A percentile compares a stretch with the other conserved stretches of the same genome.
Conservation (phyloP, 2,797 vertebrate genomes). For the Melanotaenia boesemani region DNA sequence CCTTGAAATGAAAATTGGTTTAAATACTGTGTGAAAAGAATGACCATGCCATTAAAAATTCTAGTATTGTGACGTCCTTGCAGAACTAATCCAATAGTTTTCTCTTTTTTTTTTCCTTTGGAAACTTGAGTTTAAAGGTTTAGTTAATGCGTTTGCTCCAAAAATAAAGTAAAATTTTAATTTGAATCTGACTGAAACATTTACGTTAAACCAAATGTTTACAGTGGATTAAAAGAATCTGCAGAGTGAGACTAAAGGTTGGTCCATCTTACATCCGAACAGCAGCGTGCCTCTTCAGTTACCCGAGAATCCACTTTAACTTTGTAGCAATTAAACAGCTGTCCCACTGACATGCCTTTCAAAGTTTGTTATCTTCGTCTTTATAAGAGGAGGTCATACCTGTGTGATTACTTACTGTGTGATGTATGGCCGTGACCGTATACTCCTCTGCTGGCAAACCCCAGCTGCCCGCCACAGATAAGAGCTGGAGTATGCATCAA, state of each 20-base stretch:
- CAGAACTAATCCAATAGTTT: too few species aligned
- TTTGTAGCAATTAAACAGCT: slow-evolving; percentile 57
- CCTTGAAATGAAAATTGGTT: too few species aligned
- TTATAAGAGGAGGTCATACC: slow-evolving; percentile 67
- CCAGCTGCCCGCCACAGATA: slow-evolving; percentile 83
- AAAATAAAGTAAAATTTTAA: too few species aligned
- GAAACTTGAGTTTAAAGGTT: background rate
- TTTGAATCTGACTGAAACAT: too few species aligned
- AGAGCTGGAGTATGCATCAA: slow-evolving; percentile 80
- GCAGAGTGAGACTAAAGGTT: background rate
- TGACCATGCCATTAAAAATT: too few species aligned
- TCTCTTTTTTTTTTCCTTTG: too few species aligned
- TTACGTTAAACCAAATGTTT: too few species aligned
- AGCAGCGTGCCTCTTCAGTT: background rate
- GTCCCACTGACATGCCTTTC: slow-evolving; percentile 59
- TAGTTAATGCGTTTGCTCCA: too few species aligned
- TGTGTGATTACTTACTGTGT: slow-evolving; percentile 66
- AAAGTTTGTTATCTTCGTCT: slow-evolving; percentile 55
- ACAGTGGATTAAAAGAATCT: too few species aligned
- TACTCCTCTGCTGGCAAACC: slow-evolving; percentile 68
- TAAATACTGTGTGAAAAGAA: too few species aligned
- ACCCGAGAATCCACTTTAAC: slow-evolving; percentile 35
- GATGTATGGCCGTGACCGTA: slow-evolving; percentile 73
- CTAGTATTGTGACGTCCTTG: too few species aligned
- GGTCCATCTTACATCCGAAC: background rate